A percentile compares a stretch with the other conserved stretches of the same genome.
These are phyloP conservation scores for Sphaeridia pumilis DNA, from an alignment of 2,888 invertebrate species.

Conservation along the genomic window DNA sequence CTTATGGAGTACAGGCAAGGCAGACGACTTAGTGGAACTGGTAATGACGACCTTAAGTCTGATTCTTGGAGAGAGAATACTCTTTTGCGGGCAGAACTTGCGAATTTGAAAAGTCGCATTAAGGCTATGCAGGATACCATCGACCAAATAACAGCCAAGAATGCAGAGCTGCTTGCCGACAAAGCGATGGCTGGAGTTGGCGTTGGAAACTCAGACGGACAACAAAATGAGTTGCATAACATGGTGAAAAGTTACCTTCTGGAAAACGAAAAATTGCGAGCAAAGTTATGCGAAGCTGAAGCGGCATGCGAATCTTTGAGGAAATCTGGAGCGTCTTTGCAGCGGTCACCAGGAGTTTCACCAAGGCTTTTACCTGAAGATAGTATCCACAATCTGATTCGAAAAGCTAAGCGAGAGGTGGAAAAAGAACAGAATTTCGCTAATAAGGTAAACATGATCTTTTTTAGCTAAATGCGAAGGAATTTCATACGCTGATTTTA, in stretches of 20 bases:
- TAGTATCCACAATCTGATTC: constrained; percentile 45
- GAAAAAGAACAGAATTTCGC: constrained; percentile 54
- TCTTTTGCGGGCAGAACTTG: constrained; percentile 77
- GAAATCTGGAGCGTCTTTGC: constrained; percentile 39
- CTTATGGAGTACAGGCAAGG: no score
- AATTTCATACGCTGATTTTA: no score
- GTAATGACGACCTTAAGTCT: constrained; percentile 75
- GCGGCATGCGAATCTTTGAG: constrained; percentile 61
- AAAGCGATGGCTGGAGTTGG: constrained; percentile 58
- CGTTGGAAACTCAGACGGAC: constrained; percentile 33
- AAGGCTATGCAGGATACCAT: constrained; percentile 93
- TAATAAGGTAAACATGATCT: constrained; percentile 41
- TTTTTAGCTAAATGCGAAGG: no score
- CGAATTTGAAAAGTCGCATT: constrained; percentile 71
- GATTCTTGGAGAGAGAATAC: constrained; percentile 94
- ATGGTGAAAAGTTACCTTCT: constrained; percentile 71
- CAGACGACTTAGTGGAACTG: constrained; percentile 50
- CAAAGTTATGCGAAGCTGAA: constrained; percentile 78
- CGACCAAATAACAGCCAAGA: constrained; percentile 68
- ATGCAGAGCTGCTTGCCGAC: constrained; percentile 68
- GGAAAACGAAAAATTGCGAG: constrained; percentile 81
- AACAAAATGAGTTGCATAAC: constrained; percentile 49
- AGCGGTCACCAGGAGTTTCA: constrained; percentile 1
- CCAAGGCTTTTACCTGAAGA: constrained; percentile 2
- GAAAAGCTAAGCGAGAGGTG: constrained; percentile 68